Evolutionary conservation across 2,888 invertebrate genomes (phyloP), one percentile per base, ranked within the genome.

Genomic region (Sesia bembeciformis): DNA sequence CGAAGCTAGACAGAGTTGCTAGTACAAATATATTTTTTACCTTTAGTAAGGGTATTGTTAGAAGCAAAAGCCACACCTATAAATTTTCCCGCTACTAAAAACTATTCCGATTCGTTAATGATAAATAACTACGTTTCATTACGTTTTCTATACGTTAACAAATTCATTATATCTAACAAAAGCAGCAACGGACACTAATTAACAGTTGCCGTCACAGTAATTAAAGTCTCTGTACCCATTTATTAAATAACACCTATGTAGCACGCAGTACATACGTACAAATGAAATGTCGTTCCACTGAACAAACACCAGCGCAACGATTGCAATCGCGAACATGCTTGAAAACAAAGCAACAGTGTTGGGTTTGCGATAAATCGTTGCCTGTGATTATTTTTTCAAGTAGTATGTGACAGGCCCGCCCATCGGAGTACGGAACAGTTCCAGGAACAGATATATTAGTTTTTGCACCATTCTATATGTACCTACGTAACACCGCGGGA

Each of bases 391-490:
- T 46, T 46, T 46, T 8, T 8, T 46, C 46, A 46, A 46, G 46
- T 46, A 46, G 46, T 50, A 53, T 43, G 40, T 55, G 49, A 43
- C 54, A 57, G 60, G 59, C 60, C 60, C 60, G 60, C 60, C 60
- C 59, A 60, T 58, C 52, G 52, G 8, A 53, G 49, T 49, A 23
- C 46, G 41, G 49, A 57, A 52, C 55, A 40, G 56, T 60, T 59
- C 60, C 56, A 49, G 57, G 60, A 60, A 60, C 56, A 52, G 51
- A 55, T 57, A 57, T 56, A 59, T 56, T 54, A 54, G 56, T 60
- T 60, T 60, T 60, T 60, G 55, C 57, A 6, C 8, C 38, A 46
- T 46, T 49, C 49, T 46, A 40, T 49, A 40, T 50, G 53, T 53
- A 40, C 42, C 53, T 53, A 49, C 54, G 49, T 54, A 49, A 40